Percentiles rank a stretch among this genome's conserved stretches.
phyloP scores from a whole-genome alignment of 2,113 vertebrate genomes.

The Isichthys henryi region DNA sequence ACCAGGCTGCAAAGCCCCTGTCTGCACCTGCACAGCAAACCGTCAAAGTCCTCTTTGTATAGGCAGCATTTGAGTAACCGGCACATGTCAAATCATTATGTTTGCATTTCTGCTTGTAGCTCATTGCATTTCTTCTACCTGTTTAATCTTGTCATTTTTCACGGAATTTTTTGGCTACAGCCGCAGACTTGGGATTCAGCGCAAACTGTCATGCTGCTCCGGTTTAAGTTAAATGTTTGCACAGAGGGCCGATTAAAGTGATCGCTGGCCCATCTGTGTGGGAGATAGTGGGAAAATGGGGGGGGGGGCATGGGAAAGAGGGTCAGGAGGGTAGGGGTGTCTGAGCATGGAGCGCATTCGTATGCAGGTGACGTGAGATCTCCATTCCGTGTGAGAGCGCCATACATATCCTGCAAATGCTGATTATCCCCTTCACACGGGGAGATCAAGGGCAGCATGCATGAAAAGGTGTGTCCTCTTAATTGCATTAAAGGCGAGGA shows the following conservation, averaged over 20 bases:
- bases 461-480: not conserved
- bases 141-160: not conserved
- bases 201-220: not conserved
- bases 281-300: not conserved
- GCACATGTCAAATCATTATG: not conserved
- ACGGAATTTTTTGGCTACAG: not conserved
- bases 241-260: not conserved
- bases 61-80: not conserved
- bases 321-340: not conserved
- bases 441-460: not conserved
- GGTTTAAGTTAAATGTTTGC: not conserved
- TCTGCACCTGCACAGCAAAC: not conserved
- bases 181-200: not conserved
- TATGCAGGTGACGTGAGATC: not conserved
- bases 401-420: not conserved
- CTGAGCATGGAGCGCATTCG: not conserved
- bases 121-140: not conserved
- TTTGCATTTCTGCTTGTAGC: not conserved
- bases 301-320: not conserved
- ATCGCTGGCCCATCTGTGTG: not conserved
- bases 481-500: not conserved
- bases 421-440: not conserved
- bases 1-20: not conserved
- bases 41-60: not conserved
- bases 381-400: not conserved